Evolutionary conservation across 2,888 invertebrate genomes (phyloP), one percentile per base, ranked within the genome.

Genomic region (Cacoxenus indagator): DNA sequence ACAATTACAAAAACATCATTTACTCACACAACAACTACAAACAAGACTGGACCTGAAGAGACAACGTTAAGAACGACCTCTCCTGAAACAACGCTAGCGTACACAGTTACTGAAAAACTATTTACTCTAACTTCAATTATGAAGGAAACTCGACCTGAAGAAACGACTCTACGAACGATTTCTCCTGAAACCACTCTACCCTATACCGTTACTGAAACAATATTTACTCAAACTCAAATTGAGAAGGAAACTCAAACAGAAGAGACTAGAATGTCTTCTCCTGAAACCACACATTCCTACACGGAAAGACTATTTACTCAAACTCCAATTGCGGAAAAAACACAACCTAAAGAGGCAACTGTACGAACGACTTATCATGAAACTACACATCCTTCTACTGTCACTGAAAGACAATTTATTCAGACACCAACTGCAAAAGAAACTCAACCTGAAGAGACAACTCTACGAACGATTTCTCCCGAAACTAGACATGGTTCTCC

Each of bases 1-100:
- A 61, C 54, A 55, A 27, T 37, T n/a, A 29, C 46, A 27, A 27
- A 24, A 55, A 24, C 66, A 59, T 19, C 14, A 54, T 29, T 55
- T n/a, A 24, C 27, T 62, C 43, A 54, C 48, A 6, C 22, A n/a
- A 22, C 51, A n/a, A n/a, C 14, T 37, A 11, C 4, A 4, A 37
- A 37, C 9, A 37, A 37, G 5, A 37, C n/a, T n/a, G n/a, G n/a
- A n/a, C n/a, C n/a, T n/a, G n/a, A n/a, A n/a, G n/a, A n/a, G n/a
- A n/a, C n/a, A n/a, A n/a, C n/a, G n/a, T n/a, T n/a, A n/a, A n/a
- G n/a, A n/a, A n/a, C n/a, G n/a, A n/a, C n/a, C n/a, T n/a, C n/a
- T n/a, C n/a, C n/a, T n/a, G n/a, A n/a, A n/a, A n/a, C n/a, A n/a
- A n/a, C n/a, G n/a, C n/a, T n/a, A n/a, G n/a, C n/a, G n/a, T n/a